phyloP scores from a whole-genome alignment of 1,140 invertebrate genomes.

The Zaprionus kolodkinae region DNA sequence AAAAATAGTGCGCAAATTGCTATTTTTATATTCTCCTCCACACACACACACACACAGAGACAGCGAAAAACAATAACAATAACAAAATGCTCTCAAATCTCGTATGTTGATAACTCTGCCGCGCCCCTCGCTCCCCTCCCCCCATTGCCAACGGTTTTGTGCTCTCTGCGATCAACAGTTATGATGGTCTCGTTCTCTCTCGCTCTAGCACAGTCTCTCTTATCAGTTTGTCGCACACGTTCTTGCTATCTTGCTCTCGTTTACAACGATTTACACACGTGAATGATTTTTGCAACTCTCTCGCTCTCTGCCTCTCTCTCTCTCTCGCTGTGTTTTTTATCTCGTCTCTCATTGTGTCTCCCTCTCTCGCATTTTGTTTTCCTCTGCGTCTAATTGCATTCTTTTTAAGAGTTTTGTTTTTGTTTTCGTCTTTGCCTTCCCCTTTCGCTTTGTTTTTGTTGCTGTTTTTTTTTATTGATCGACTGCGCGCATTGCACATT shows the following conservation, averaged over 20 bases:
- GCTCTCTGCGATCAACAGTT: slow-evolving; percentile 22
- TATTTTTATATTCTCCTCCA: slow-evolving; percentile 66
- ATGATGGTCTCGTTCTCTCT: slow-evolving; percentile 1
- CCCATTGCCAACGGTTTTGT: background rate
- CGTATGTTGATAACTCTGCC: slow-evolving; percentile 29
- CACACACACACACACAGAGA: slow-evolving; percentile 31
- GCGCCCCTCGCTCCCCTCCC: background rate
- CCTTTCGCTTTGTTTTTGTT: slow-evolving; percentile 39
- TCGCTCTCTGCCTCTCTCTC: slow-evolving; percentile 8
- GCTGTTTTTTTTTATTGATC: slow-evolving; percentile 66
- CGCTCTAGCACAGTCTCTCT: slow-evolving; percentile 8
- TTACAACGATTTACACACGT: slow-evolving; percentile 52
- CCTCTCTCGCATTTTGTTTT: slow-evolving; percentile 3
- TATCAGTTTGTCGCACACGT: slow-evolving; percentile 13
- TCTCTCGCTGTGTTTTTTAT: slow-evolving; percentile 1
- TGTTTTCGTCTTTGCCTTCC: slow-evolving; percentile 4
- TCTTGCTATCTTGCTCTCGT: slow-evolving; percentile 25
- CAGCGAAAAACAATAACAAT: slow-evolving; percentile 43
- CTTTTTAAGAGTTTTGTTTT: slow-evolving; percentile 47
- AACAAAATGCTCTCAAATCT: background rate
- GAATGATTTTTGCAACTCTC: slow-evolving; percentile 26
- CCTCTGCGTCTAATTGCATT: slow-evolving; percentile 43
- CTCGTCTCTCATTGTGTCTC: slow-evolving; percentile 13
- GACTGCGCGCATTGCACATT: slow-evolving; percentile 65
- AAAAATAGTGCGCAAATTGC: slow-evolving; percentile 83